phyloP scores from a whole-genome alignment of 2,113 vertebrate species.

The Sarotherodon lohbergeri region DNA sequence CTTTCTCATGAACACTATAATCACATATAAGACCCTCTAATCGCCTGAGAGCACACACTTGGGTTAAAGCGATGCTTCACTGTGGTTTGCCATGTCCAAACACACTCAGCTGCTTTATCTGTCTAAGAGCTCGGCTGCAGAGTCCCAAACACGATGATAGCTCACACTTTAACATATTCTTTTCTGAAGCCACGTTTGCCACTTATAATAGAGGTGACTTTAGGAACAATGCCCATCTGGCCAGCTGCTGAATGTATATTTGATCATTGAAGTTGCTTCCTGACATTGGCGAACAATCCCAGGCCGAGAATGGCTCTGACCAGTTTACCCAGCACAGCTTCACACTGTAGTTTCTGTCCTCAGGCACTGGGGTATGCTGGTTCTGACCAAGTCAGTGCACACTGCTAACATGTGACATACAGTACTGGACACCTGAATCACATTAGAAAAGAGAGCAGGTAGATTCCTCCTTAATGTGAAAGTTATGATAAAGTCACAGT shows the following conservation, averaged over 20 bases:
- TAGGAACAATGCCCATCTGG: background rate
- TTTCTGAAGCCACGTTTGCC: background rate
- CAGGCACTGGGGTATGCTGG: background rate
- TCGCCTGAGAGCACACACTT: background rate
- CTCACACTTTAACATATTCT: background rate
- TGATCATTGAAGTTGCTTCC: background rate
- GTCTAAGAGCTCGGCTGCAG: background rate
- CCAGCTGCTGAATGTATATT: background rate
- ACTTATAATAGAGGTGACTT: background rate
- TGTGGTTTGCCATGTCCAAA: background rate
- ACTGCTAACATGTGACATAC: background rate
- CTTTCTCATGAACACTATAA: background rate
- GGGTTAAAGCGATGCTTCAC: background rate
- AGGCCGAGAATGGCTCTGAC: background rate
- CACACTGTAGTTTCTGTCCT: background rate
- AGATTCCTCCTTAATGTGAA: background rate
- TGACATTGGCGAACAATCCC: background rate
- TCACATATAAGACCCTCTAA: background rate
- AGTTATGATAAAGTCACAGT: background rate
- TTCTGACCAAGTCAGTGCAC: no score
- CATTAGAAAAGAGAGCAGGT: background rate
- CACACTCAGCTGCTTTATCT: background rate
- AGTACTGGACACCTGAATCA: background rate
- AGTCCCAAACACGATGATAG: background rate
- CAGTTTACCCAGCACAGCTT: background rate